Conservation (phyloP, 2,888 invertebrate genomes). For the Agrotis puta region DNA sequence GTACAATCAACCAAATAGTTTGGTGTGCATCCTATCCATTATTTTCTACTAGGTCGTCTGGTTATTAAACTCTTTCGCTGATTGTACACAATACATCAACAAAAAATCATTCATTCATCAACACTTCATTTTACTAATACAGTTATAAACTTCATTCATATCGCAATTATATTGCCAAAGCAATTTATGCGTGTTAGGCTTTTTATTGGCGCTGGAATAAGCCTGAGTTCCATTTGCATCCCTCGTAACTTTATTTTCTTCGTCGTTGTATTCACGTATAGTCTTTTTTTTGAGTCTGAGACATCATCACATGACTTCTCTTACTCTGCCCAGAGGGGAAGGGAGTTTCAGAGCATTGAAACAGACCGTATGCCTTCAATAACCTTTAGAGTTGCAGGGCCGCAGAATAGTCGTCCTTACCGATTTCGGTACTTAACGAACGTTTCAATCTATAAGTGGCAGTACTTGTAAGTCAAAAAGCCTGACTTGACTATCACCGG, state of each 20-base stretch:
- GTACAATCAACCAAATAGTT: constrained; percentile 13
- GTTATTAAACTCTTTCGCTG: constrained; percentile 1
- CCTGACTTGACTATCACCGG: too few relatives aligned
- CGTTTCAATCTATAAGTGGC: too few relatives aligned
- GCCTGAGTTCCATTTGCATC: constrained; percentile 2
- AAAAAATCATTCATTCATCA: constrained; percentile 11
- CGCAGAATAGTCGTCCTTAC: too few relatives aligned
- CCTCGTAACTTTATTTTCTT: background rate
- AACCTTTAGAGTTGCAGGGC: too few relatives aligned
- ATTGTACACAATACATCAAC: constrained; percentile 2
- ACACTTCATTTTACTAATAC: constrained; percentile 33
- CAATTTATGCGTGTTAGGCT: background rate
- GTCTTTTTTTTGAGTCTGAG: too few relatives aligned
- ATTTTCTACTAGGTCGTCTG: background rate
- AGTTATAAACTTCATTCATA: constrained; percentile 34
- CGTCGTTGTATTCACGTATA: too few relatives aligned
- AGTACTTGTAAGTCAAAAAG: too few relatives aligned
- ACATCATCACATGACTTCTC: too few relatives aligned
- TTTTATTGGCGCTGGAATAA: constrained; percentile 33
- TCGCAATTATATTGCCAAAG: constrained; percentile 4
- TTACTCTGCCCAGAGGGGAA: too few relatives aligned
- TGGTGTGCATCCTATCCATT: background rate
- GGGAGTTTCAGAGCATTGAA: too few relatives aligned
- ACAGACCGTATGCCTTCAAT: too few relatives aligned
- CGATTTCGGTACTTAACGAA: too few relatives aligned